These are phyloP conservation scores for Thalassophryne amazonica DNA, from an alignment of 2,797 vertebrate genomes.

Conservation along the genomic window DNA sequence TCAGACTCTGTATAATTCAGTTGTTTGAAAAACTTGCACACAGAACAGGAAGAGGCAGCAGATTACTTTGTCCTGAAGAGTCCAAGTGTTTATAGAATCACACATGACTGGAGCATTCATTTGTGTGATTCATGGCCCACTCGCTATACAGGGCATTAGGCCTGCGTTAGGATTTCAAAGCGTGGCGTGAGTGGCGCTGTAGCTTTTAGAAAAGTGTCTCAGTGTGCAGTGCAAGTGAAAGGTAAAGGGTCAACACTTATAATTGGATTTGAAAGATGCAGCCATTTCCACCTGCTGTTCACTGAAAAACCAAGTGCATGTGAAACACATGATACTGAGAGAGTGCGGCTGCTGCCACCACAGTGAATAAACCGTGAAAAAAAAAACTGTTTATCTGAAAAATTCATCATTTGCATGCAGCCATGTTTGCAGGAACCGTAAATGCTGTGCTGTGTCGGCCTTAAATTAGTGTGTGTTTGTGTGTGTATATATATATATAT, in stretches of 20 bases:
- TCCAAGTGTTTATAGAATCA: conserved; percentile 42
- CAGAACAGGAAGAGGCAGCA: conserved; percentile 28
- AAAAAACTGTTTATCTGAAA: not conserved
- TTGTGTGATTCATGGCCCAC: conserved; percentile 44
- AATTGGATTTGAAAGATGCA: conserved; percentile 70
- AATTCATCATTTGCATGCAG: too few species aligned
- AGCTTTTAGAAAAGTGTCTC: conserved; percentile 38
- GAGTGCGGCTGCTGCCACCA: too few species aligned
- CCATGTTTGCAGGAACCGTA: too few species aligned
- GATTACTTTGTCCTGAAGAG: conserved; percentile 56
- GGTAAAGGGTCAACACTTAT: conserved; percentile 57
- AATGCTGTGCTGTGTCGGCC: too few species aligned
- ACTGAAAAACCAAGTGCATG: conserved; percentile 43
- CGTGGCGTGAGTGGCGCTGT: conserved; percentile 7
- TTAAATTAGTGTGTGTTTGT: too few species aligned
- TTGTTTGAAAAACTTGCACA: conserved; percentile 68
- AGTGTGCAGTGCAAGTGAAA: conserved; percentile 37
- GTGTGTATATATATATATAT: too few species aligned
- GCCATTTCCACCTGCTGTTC: conserved; percentile 53
- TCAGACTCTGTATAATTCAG: conserved; percentile 65
- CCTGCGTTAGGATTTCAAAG: conserved; percentile 46
- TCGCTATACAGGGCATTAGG: conserved; percentile 12
- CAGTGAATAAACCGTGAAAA: too few species aligned
- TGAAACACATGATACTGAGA: too few species aligned
- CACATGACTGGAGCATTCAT: conserved; percentile 50